Evolutionary conservation across 2,113 vertebrate species (phyloP).

Genomic region (Python bivittatus): DNA sequence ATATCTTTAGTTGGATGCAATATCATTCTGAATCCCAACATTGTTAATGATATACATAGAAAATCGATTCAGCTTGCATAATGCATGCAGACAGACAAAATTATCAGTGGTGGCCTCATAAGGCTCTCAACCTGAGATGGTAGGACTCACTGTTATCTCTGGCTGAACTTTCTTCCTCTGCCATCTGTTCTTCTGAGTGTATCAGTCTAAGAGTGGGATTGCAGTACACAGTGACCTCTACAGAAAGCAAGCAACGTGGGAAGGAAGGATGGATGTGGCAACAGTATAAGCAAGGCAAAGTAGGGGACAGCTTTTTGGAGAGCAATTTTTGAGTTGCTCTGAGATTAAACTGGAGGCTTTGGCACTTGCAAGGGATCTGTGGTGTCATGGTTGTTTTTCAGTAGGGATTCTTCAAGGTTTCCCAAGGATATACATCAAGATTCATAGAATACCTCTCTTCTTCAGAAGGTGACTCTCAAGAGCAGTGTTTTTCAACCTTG

Average conservation of each 20-base stretch:
- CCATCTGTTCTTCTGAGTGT: no score
- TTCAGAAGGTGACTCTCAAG: no score
- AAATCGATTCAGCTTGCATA: background rate
- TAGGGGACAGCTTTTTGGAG: background rate
- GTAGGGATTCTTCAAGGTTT: background rate
- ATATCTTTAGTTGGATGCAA: background rate
- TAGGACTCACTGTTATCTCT: no score
- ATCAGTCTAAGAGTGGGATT: no score
- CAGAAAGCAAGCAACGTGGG: background rate
- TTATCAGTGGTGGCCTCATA: background rate
- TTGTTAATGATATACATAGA: background rate
- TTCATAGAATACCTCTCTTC: background rate
- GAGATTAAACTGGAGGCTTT: background rate
- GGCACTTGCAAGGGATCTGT: background rate
- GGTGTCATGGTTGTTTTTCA: background rate
- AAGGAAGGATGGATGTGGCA: background rate
- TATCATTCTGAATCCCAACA: background rate
- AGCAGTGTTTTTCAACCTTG: background rate
- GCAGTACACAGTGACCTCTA: background rate
- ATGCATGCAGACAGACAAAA: background rate
- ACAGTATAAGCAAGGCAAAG: background rate
- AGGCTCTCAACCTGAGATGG: no score
- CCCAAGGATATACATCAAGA: background rate
- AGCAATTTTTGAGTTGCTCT: background rate
- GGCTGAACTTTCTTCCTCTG: no score